phyloP scores from a whole-genome alignment of 2,888 invertebrate species.

The Arge pagana region DNA sequence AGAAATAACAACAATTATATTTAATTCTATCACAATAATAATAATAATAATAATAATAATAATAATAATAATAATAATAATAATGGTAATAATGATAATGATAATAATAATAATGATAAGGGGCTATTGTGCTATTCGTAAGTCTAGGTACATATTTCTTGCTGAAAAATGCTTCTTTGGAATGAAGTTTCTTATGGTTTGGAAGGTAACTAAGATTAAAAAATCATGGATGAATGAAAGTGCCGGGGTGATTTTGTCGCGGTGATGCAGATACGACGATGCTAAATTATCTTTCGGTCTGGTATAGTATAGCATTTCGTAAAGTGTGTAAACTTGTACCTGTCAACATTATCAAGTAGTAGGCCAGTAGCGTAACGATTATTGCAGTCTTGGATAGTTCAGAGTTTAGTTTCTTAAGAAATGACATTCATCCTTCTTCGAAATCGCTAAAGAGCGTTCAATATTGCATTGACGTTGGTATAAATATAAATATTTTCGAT shows the following conservation, averaged over 20 bases:
- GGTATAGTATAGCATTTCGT: constrained; percentile 1
- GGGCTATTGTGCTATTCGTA: neutral
- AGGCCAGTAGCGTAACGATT: constrained; percentile 53
- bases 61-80: too few species aligned
- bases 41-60: constrained; percentile 4
- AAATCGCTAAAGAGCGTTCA: constrained; percentile 11
- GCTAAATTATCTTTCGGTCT: too few species aligned
- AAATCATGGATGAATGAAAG: constrained; percentile 21
- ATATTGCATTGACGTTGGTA: constrained; percentile 14
- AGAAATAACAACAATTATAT: constrained; percentile 19
- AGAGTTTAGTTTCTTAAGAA: constrained; percentile 25
- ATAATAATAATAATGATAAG: constrained; percentile 2
- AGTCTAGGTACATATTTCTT: constrained; percentile 4
- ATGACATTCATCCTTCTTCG: constrained; percentile 8
- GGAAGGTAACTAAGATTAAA: constrained; percentile 38
- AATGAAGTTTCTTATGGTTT: constrained; percentile 41
- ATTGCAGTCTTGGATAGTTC: constrained; percentile 53
- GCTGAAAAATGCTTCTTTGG: constrained; percentile 37
- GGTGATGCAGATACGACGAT: constrained; percentile 26
- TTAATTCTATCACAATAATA: constrained; percentile 11
- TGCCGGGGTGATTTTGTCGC: constrained; percentile 27
- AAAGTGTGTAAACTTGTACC: constrained; percentile 4
- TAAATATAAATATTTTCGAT: constrained; percentile 20
- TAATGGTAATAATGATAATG: constrained; percentile 1
- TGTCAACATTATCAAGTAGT: constrained; percentile 30